Evolutionary conservation across 2,888 invertebrate genomes (phyloP).

Genomic region (Pantelozetes paolii): DNA sequence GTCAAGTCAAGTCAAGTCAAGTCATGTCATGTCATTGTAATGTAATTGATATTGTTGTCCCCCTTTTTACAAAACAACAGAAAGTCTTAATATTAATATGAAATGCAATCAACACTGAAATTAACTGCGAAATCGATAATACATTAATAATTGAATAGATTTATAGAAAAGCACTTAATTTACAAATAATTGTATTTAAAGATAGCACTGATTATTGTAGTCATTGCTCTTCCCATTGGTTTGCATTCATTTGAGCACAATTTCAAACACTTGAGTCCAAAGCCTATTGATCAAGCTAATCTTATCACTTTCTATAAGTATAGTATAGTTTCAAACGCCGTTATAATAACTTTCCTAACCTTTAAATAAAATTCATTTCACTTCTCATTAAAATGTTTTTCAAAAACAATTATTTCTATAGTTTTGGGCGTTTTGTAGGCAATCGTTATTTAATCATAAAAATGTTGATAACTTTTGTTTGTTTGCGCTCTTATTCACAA

Average conservation of each 20-base stretch:
- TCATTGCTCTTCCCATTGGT: neutral
- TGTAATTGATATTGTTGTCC: too few species aligned
- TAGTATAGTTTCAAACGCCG: slow-evolving; percentile 11
- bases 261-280: neutral
- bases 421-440: neutral
- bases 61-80: too few species aligned
- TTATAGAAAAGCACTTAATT: neutral
- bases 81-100: neutral
- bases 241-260: neutral
- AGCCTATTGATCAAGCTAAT: neutral
- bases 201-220: neutral
- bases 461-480: neutral
- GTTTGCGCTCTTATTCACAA: neutral
- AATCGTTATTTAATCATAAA: neutral
- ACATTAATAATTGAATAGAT: neutral
- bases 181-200: neutral
- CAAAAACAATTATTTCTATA: neutral
- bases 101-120: neutral
- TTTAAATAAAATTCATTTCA: slow-evolving; percentile 23
- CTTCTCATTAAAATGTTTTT: neutral
- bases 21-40: too few species aligned
- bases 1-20: too few species aligned
- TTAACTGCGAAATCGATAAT: neutral
- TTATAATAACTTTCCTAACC: slow-evolving; percentile 4
- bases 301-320: neutral